Evolutionary conservation across 2,888 invertebrate genomes (phyloP).

Genomic region (Megalurothrips usitatus): DNA sequence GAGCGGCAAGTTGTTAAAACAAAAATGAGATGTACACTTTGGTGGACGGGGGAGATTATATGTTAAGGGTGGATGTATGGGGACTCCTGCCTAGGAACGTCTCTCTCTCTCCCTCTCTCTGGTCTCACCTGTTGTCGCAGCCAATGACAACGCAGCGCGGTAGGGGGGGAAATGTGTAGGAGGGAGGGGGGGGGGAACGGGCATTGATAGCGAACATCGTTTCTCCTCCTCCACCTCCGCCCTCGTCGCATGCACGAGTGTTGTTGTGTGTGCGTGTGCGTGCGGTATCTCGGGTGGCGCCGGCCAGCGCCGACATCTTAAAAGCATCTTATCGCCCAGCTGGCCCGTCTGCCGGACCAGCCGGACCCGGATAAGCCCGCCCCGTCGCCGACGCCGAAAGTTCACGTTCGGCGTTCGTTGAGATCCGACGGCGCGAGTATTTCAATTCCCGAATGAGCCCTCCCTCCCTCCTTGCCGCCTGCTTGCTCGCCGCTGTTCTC

Average conservation of each 20-base stretch:
- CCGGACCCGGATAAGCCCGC: neutral
- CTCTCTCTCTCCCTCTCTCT: too few species aligned
- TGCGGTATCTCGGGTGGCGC: conserved; percentile 3
- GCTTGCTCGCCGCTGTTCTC: too few species aligned
- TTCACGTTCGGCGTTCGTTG: too few species aligned
- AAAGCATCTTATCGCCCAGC: conserved; percentile 24
- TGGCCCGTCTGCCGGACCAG: neutral
- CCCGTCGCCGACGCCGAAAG: too few species aligned
- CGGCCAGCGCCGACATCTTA: conserved; percentile 17
- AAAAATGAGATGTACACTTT: too few species aligned
- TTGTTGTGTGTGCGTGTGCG: neutral
- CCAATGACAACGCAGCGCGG: neutral
- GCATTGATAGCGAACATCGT: neutral
- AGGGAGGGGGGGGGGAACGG: neutral
- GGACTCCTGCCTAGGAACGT: too few species aligned
- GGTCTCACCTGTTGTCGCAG: neutral
- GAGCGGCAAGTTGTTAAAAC: too few species aligned
- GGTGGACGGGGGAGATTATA: too few species aligned
- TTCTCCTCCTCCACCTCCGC: neutral
- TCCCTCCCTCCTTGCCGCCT: too few species aligned
- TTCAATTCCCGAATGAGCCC: too few species aligned
- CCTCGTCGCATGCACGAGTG: neutral
- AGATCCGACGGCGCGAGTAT: too few species aligned
- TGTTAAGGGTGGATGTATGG: too few species aligned
- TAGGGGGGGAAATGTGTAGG: neutral